These are phyloP conservation scores for Gari tellinella DNA, from an alignment of 2,888 invertebrate genomes.

Conservation along the genomic window DNA sequence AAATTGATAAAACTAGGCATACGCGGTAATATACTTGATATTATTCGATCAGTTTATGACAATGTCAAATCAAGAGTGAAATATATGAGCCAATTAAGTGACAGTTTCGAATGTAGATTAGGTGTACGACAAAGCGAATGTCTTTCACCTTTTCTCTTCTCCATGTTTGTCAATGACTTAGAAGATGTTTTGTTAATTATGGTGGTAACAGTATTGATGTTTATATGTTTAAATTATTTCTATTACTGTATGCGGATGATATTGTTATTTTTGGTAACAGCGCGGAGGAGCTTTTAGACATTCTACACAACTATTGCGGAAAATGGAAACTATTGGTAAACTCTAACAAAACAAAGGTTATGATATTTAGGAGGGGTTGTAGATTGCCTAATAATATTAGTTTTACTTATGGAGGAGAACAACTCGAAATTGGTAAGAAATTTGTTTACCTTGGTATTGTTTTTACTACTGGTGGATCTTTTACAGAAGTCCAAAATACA, in stretches of 20 bases:
- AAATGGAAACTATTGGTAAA: conserved; percentile 7
- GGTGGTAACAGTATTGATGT: conserved; percentile 7
- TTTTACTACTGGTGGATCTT: too few relatives aligned
- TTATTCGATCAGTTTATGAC: too few relatives aligned
- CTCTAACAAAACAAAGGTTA: too few relatives aligned
- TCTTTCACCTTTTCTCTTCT: conserved; percentile 17
- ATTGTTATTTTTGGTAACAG: background rate
- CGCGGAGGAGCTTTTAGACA: background rate
- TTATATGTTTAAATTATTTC: conserved; percentile 4
- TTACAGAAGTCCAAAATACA: too few relatives aligned
- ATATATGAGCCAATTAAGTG: too few relatives aligned
- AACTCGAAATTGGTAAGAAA: too few relatives aligned
- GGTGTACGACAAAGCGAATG: conserved; percentile 19
- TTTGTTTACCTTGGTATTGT: too few relatives aligned
- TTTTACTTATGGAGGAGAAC: too few relatives aligned
- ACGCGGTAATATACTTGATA: background rate
- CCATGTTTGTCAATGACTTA: conserved; percentile 14
- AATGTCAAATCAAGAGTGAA: too few relatives aligned
- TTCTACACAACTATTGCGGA: conserved; percentile 5
- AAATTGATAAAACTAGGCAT: conserved; percentile 6
- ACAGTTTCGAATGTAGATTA: background rate
- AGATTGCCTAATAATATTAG: too few relatives aligned
- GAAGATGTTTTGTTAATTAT: conserved; percentile 1
- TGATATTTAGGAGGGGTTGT: too few relatives aligned
- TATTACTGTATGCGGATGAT: too few relatives aligned